Conservation (phyloP, 2,113 vertebrate species). For the Pitta sordida region DNA sequence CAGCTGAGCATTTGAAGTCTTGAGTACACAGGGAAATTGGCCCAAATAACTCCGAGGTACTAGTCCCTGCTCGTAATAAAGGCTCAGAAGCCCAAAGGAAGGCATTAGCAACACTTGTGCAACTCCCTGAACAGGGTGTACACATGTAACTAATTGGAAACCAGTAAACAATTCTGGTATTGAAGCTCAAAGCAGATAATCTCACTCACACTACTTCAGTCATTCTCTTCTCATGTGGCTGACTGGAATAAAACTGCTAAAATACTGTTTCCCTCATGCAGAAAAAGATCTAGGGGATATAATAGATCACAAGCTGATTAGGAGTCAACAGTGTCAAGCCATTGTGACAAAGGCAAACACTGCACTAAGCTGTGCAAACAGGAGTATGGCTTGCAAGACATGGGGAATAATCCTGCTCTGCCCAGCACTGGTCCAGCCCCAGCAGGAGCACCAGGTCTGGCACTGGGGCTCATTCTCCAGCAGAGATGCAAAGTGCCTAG, state of each 20-base stretch:
- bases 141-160: constrained; percentile 40
- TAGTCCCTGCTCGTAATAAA: not conserved
- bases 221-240: constrained; percentile 58
- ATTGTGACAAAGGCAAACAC: constrained; percentile 67
- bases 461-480: not conserved
- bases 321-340: constrained; percentile 64
- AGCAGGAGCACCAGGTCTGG: not conserved
- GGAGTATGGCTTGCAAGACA: constrained; percentile 13
- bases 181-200: constrained; percentile 60
- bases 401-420: constrained; percentile 6
- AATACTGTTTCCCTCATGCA: constrained; percentile 60
- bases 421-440: not conserved
- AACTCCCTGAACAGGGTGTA: constrained; percentile 11
- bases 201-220: constrained; percentile 53
- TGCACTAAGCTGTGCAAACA: constrained; percentile 65
- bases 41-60: not conserved
- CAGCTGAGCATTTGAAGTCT: not conserved
- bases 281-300: constrained; percentile 63
- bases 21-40: constrained; percentile 33
- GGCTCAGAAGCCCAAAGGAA: constrained; percentile 9
- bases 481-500: not conserved
- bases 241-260: constrained; percentile 54
- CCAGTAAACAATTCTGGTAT: constrained; percentile 57
- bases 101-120: not conserved
- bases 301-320: constrained; percentile 68